Conservation (phyloP, 1,140 invertebrate genomes). For the Hylaeus volcanicus region DNA sequence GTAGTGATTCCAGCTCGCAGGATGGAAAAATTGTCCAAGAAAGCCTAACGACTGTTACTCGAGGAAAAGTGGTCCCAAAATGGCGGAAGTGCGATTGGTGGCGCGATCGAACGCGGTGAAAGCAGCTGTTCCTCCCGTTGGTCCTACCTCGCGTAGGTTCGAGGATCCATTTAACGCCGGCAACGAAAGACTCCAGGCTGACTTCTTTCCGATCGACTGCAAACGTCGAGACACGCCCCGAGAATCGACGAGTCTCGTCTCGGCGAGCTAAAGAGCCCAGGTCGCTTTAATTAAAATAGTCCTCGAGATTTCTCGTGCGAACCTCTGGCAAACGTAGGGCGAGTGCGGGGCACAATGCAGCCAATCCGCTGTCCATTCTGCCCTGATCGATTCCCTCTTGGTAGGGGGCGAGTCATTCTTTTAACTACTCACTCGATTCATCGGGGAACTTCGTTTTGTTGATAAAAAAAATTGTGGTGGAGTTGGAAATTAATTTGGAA, state of each 20-base stretch:
- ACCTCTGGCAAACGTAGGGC: background rate
- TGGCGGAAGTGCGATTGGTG: constrained; percentile 16
- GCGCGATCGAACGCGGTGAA: background rate
- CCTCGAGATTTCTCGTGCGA: background rate
- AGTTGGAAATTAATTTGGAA: too few species aligned
- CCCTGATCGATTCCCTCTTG: background rate
- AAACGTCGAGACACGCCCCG: background rate
- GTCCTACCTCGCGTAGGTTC: background rate
- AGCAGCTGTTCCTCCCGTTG: too few species aligned
- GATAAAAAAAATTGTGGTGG: too few species aligned
- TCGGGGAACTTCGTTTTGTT: too few species aligned
- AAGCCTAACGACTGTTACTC: background rate
- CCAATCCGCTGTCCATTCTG: background rate
- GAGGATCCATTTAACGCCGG: background rate
- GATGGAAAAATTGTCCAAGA: constrained; percentile 4
- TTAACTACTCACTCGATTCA: too few species aligned
- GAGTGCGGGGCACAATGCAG: background rate
- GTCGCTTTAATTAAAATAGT: background rate
- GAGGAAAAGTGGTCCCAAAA: background rate
- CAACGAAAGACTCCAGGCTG: background rate
- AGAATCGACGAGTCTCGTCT: background rate
- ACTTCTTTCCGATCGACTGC: background rate
- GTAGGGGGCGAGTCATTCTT: too few species aligned
- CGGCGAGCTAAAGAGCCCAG: background rate
- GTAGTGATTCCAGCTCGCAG: background rate